Conservation (phyloP, 2,888 invertebrate species). For the Machimus atricapillus region DNA sequence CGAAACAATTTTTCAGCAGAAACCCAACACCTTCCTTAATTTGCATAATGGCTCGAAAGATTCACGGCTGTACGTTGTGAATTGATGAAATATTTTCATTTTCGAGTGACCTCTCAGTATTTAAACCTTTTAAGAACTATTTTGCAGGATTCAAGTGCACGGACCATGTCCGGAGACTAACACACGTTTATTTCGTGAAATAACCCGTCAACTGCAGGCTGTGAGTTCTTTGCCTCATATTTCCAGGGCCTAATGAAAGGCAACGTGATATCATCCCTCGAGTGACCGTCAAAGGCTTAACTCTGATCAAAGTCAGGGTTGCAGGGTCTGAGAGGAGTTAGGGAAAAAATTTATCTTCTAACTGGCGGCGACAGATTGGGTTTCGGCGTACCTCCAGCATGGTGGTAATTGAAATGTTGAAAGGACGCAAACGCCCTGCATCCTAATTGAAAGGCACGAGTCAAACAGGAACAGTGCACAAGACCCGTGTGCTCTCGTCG, state of each 20-base stretch:
- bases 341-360: not conserved
- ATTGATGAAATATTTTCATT: not conserved
- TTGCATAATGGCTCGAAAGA: not conserved
- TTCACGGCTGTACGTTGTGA: not conserved
- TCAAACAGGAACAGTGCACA: slow-evolving; percentile 10
- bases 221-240: not conserved
- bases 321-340: not conserved
- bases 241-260: not conserved
- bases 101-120: not conserved
- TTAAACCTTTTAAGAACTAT: not conserved
- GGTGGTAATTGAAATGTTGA: slow-evolving; percentile 31
- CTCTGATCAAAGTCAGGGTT: not conserved
- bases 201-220: not conserved
- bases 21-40: not conserved
- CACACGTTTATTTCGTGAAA: not conserved
- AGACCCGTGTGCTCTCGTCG: not conserved
- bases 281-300: not conserved
- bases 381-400: not conserved
- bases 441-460: slow-evolving; percentile 32
- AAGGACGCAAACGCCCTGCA: slow-evolving; percentile 24
- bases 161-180: not conserved
- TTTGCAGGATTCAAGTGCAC: not conserved
- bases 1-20: not conserved
- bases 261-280: slow-evolving; percentile 3
- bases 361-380: slow-evolving; percentile 29